Evolutionary conservation across 2,888 invertebrate species (phyloP), one percentile per base, ranked within the genome.

Genomic region (Amphipyra berbera): DNA sequence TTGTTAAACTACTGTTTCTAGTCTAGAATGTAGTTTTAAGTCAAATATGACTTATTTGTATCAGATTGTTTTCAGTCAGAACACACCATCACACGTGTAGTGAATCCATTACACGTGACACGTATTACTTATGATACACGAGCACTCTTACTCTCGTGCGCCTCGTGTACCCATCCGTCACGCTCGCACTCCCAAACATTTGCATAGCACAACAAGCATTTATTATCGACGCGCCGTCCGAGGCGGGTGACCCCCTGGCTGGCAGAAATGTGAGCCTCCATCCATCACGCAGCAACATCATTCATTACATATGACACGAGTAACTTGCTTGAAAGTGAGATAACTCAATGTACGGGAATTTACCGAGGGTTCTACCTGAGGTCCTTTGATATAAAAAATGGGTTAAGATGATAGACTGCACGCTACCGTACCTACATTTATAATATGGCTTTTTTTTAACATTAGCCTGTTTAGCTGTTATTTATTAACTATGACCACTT

Each of bases 221-320:
- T 30, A 35, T 14, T 21, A 59, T 33, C 44, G 14, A 21, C 38
- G 41, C 55, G 42, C 50, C 56, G 46, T 21, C 64, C 10, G 47
- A 37, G 42, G 58, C 48, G 59, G 48, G 61, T 1, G 57, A n/a
- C n/a, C n/a, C n/a, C n/a, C n/a, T n/a, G 74, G 70, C 66, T 66
- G 41, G 61, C 74, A 30, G 56, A 45, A 33, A 14, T 27, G 30
- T 59, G 33, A 49, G 68, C 56, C 54, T 27, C 55, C 48, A 73
- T 77, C 70, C 57, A 63, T 76, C 75, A 64, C 46, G 42, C 9
- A 7, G 30, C 60, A 44, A 37, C 62, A 64, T 72, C 68, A 68
- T 64, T 78, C 57, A 66, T 72, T 48, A 59, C 54, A 44, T 59
- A 27, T 48, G 71, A 66, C 75, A 75, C 47, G 45, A 46, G 54